Evolutionary conservation across 2,113 vertebrate genomes (phyloP), one percentile per base, ranked within the genome.

Genomic region (Haemorhous mexicanus): DNA sequence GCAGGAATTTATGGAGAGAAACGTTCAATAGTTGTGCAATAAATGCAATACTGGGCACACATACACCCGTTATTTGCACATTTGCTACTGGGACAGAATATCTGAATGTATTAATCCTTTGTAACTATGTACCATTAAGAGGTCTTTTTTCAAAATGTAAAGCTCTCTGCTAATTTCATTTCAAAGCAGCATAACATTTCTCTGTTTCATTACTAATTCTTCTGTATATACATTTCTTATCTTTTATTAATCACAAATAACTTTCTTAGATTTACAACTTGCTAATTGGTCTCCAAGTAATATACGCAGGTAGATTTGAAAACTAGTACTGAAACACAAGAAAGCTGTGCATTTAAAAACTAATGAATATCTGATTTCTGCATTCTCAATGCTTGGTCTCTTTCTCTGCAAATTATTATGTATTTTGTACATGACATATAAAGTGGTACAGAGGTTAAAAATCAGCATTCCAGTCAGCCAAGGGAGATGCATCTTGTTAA

Each of bases 301-400:
- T 76, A 66, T 19, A 61, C 52, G 33, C 66, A 86, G 32, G 8
- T 90, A 88, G 52, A 88, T 68, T 55, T 96, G 59, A 95, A 95
- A 93, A 93, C 89, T 52, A 73, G 37, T 76, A 94, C 35, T 89
- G 89, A 93, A 97, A 95, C 30, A 86, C 26, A 91, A 94, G 56
- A 87, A 83, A 90, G 21, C 1, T 44, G 21, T 41, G 24, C 58
- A 68, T 95, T 96, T 92, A 83, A 95, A 96, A 94, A 69, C 43
- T 56, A 90, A 22, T 68, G 61, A 83, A 66, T 91, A 95, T 87
- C 53, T 92, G 58, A 18, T 28, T 92, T 87, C 79, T 93, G 59
- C 46, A 70, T 97, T 84, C n/a, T 92, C 55, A 88, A 13, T 43
- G 37, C 87, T 91, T 94, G 44, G 14, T 91, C 43, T 92, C 62